Conservation (phyloP, 2,113 vertebrate genomes). For the Empidonax traillii region DNA sequence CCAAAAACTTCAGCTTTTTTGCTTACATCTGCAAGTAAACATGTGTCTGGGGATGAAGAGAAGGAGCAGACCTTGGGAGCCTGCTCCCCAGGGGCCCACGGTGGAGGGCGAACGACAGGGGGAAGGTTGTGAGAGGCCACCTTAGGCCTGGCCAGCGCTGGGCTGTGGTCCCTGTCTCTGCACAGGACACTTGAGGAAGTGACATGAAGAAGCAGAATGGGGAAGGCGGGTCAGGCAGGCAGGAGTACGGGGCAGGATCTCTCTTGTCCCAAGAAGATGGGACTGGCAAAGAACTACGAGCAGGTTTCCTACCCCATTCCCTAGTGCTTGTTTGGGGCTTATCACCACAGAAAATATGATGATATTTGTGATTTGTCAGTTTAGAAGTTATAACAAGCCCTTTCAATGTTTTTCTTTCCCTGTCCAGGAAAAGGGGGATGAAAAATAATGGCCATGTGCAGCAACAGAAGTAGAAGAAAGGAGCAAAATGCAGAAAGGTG, state of each 20-base stretch:
- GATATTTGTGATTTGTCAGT: background rate
- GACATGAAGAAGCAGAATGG: rapidly evolving
- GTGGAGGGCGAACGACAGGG: background rate
- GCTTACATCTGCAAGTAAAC: slow-evolving; percentile 64
- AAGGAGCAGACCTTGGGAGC: slow-evolving; percentile 44
- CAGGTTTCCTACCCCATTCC: background rate
- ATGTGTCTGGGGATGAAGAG: slow-evolving; percentile 40
- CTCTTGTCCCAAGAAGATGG: background rate
- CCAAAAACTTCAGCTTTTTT: slow-evolving; percentile 33
- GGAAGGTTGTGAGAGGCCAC: background rate
- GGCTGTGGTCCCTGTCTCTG: background rate
- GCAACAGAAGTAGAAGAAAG: background rate
- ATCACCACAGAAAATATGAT: background rate
- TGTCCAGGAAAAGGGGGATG: background rate
- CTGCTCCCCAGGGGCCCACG: background rate
- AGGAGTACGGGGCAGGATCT: background rate
- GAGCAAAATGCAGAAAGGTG: background rate
- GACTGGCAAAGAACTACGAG: background rate
- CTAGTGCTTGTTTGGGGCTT: background rate
- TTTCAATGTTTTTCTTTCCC: background rate
- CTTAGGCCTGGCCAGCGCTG: background rate
- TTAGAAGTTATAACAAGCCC: background rate
- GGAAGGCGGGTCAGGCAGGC: background rate
- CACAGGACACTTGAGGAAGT: background rate
- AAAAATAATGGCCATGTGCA: background rate